Evolutionary conservation across 2,888 invertebrate genomes (phyloP).

Genomic region (Gymnocheta viridis): DNA sequence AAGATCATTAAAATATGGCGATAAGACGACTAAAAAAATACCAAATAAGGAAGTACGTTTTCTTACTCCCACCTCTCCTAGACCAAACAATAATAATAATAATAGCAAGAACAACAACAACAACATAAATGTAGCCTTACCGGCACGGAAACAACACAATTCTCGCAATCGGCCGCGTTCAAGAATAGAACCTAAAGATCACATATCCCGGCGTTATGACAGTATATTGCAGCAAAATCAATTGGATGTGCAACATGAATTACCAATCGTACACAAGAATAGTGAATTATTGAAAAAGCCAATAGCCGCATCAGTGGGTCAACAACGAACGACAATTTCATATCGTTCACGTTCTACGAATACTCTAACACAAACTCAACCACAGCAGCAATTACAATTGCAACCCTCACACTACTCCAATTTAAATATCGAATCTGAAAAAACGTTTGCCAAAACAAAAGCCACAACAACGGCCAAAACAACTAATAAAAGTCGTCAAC

Average conservation of each 20-base stretch:
- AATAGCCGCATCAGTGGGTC: constrained; percentile 30
- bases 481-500: constrained; percentile 30
- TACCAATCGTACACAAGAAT: constrained; percentile 67
- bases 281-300: constrained; percentile 38
- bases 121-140: background rate
- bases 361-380: constrained; percentile 30
- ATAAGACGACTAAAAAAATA: constrained; percentile 60
- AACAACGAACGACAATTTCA: constrained; percentile 55
- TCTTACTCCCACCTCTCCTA: constrained; percentile 20
- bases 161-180: background rate
- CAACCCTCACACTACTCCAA: constrained; percentile 36
- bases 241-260: constrained; percentile 61
- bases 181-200: constrained; percentile 28
- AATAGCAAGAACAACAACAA: background rate
- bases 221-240: constrained; percentile 40
- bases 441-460: constrained; percentile 44
- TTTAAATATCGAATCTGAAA: constrained; percentile 15
- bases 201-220: constrained; percentile 11
- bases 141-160: background rate
- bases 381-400: constrained; percentile 30
- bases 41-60: constrained; percentile 54
- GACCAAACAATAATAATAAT: background rate
- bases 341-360: constrained; percentile 55
- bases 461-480: background rate
- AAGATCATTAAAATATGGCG: constrained; percentile 65